phyloP scores from a whole-genome alignment of 1,140 invertebrate genomes.

The Aplysia californica region DNA sequence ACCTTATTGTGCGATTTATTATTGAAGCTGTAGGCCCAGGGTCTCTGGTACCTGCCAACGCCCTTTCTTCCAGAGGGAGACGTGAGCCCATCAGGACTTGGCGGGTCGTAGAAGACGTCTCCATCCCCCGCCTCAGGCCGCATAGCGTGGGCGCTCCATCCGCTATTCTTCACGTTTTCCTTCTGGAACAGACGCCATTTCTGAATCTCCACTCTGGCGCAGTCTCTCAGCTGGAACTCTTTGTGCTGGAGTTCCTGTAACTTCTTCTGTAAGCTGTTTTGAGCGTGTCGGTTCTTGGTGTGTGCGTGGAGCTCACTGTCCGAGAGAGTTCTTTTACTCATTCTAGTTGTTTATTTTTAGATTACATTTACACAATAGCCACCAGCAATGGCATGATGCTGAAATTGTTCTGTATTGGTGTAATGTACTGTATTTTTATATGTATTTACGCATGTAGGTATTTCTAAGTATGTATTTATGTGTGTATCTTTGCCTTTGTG shows the following conservation, averaged over 20 bases:
- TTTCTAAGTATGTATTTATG: too few species aligned
- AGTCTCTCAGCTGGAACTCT: background rate
- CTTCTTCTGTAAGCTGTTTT: background rate
- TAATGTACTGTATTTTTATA: too few species aligned
- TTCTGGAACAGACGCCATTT: background rate
- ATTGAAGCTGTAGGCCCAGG: background rate
- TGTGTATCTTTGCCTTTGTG: too few species aligned
- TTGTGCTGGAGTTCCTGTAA: background rate
- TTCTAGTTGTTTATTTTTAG: too few species aligned
- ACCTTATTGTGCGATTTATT: background rate
- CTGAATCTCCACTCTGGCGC: background rate
- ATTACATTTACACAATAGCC: too few species aligned
- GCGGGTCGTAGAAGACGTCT: background rate
- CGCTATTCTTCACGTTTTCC: background rate
- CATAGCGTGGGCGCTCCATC: background rate
- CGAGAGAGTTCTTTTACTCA: background rate
- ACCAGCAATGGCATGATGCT: too few species aligned
- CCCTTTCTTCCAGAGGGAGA: background rate
- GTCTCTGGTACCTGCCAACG: background rate
- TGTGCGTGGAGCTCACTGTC: background rate
- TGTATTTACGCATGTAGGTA: too few species aligned
- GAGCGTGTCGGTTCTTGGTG: background rate
- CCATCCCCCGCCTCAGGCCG: background rate
- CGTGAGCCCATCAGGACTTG: background rate
- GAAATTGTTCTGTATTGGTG: too few species aligned